Percentiles rank a stretch among this genome's conserved stretches.
Conservation (phyloP, 37 sponge, comb jelly and placozoan genomes). For the Ephydatia muelleri region DNA sequence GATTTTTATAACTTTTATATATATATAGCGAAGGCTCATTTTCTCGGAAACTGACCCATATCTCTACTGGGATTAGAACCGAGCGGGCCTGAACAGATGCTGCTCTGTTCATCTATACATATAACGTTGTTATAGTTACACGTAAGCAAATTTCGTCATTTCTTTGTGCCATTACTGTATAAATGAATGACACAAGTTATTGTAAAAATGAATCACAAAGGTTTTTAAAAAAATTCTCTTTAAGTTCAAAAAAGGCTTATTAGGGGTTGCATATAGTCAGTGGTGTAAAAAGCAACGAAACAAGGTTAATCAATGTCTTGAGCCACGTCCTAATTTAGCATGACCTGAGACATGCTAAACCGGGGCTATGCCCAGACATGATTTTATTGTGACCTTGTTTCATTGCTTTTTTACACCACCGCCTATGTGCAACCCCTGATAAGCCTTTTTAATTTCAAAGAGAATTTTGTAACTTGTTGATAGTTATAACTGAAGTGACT, state of each 20-base stretch:
- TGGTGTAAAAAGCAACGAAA: not conserved
- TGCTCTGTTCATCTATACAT: not conserved
- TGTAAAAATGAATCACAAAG: not conserved
- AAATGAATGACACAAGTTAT: not conserved
- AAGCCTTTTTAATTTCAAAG: slow-evolving; percentile 1
- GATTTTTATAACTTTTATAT: too few species aligned
- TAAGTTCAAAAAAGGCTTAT: not conserved
- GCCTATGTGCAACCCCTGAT: slow-evolving; percentile 1
- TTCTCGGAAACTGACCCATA: not conserved
- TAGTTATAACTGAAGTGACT: not conserved
- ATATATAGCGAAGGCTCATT: too few species aligned
- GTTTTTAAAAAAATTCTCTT: not conserved
- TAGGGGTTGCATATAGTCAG: slow-evolving; percentile 1
- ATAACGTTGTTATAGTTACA: slow-evolving; percentile 1
- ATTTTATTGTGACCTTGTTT: slow-evolving; percentile 1
- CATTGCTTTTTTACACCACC: not conserved
- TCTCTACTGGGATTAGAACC: not conserved
- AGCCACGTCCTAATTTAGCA: not conserved
- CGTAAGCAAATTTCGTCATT: not conserved
- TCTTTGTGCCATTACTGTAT: not conserved
- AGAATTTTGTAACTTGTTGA: not conserved
- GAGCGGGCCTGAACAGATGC: not conserved
- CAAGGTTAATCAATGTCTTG: slow-evolving; percentile 1
- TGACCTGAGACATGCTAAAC: not conserved
- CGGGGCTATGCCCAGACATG: not conserved